Evolutionary conservation across 2,797 vertebrate genomes (phyloP).

Genomic region (Eremophila alpestris): DNA sequence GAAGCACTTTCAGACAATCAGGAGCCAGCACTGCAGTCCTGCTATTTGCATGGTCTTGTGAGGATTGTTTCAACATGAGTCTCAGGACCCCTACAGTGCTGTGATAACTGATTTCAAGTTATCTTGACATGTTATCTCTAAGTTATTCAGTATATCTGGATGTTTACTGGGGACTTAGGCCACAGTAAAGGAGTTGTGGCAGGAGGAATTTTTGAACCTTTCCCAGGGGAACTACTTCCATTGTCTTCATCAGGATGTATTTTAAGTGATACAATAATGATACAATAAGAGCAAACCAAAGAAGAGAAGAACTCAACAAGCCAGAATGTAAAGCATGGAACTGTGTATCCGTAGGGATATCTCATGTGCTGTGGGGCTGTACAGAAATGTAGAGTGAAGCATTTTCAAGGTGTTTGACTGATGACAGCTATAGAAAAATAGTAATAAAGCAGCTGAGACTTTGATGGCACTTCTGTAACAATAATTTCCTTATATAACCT

Average conservation of each 20-base stretch:
- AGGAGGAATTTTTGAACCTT: not conserved
- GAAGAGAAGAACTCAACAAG: not conserved
- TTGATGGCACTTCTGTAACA: not conserved
- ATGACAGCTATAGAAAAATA: not conserved
- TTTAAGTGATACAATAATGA: not conserved
- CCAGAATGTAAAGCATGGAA: not conserved
- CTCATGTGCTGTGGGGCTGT: not conserved
- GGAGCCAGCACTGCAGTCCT: not conserved
- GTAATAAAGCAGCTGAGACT: not conserved
- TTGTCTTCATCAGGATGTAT: not conserved
- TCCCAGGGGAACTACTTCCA: not conserved
- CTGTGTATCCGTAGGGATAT: not conserved
- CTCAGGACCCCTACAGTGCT: not conserved
- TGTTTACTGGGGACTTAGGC: not conserved
- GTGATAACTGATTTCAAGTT: not conserved
- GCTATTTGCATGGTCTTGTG: not conserved
- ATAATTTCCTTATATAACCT: not conserved
- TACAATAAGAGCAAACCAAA: not conserved
- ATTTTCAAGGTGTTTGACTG: not conserved
- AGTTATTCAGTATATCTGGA: not conserved
- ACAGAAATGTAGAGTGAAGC: not conserved
- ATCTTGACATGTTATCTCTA: not conserved
- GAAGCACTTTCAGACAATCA: not conserved
- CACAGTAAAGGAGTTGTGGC: not conserved
- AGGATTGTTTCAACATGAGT: not conserved